phyloP scores from a whole-genome alignment of 1,140 invertebrate genomes.

The Rhagoletis zephyria region DNA sequence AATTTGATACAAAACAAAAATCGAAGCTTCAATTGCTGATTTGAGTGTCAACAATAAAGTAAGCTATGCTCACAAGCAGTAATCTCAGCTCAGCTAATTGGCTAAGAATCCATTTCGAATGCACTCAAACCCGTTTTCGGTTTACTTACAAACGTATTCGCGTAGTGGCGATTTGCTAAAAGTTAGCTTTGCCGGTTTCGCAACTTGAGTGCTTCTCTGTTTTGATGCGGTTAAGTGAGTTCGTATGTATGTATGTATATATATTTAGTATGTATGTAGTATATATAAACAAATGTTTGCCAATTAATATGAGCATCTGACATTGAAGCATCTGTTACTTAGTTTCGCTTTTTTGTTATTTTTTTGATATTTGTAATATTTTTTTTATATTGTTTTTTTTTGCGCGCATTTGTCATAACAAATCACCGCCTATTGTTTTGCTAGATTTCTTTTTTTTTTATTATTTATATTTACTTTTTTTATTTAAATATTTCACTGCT shows the following conservation, averaged over 20 bases:
- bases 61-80: neutral
- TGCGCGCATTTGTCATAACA: constrained; percentile 29
- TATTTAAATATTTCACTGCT: neutral
- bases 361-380: neutral
- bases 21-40: neutral
- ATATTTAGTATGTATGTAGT: neutral
- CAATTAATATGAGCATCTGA: too few relatives aligned
- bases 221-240: neutral
- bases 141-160: neutral
- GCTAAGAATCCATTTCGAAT: neutral
- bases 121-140: constrained; percentile 9
- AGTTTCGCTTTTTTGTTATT: neutral
- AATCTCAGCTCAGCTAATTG: neutral
- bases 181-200: constrained; percentile 22
- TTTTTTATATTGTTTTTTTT: neutral
- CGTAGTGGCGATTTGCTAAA: too few relatives aligned
- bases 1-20: neutral
- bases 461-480: neutral
- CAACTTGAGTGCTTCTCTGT: constrained; percentile 8
- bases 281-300: neutral
- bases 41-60: neutral
- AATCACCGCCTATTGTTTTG: neutral
- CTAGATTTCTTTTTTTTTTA: neutral
- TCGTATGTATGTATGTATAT: neutral
- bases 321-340: neutral